Percentiles rank a stretch among this genome's conserved stretches.
These are phyloP conservation scores for Chlamydotis undulata DNA, from an alignment of 2,113 vertebrate species.

Conservation along the genomic window DNA sequence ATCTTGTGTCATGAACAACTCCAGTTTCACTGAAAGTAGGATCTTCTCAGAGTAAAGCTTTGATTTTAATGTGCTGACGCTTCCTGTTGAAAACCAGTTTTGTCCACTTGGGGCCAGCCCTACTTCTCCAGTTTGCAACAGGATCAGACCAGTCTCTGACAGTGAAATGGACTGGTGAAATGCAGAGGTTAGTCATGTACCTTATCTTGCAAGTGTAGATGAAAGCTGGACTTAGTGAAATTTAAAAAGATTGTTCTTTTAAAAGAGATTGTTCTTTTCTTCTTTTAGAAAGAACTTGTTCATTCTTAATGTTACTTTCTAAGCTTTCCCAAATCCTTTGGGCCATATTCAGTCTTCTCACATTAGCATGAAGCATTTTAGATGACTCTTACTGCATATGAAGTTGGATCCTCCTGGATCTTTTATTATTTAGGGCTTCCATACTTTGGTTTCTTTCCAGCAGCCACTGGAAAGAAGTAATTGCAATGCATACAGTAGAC, in stretches of 20 bases:
- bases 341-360: neutral
- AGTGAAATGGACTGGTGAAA: neutral
- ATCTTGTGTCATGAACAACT: neutral
- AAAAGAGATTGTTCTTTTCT: no score
- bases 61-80: neutral
- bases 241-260: neutral
- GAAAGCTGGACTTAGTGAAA: neutral
- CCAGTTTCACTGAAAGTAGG: neutral
- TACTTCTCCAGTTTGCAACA: neutral
- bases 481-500: neutral
- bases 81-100: slow-evolving; percentile 5
- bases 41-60: neutral
- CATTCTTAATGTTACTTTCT: neutral
- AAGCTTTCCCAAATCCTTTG: neutral
- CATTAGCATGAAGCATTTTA: neutral
- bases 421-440: neutral
- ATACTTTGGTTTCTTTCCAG: neutral
- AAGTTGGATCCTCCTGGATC: neutral
- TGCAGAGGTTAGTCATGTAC: neutral
- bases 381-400: neutral
- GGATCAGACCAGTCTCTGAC: neutral
- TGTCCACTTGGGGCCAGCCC: neutral
- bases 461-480: neutral
- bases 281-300: neutral
- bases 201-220: neutral